phyloP scores from a whole-genome alignment of 2,888 invertebrate species.

The Marronus borbonicus region DNA sequence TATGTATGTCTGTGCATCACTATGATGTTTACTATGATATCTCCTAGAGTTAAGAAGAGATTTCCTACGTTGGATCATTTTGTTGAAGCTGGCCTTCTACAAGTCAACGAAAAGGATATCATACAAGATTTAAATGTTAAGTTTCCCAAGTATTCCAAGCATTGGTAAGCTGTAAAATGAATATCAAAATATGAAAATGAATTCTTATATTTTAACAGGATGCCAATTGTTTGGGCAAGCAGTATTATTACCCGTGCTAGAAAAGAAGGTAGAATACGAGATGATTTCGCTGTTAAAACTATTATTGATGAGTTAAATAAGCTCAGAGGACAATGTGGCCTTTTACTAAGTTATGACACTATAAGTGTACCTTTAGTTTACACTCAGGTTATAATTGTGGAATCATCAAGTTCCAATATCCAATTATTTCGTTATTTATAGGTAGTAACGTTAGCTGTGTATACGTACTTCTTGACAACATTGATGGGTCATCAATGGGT shows the following conservation, averaged over 20 bases:
- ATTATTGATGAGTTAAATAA: conserved; percentile 90
- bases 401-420: too few relatives aligned
- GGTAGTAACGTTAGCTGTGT: conserved; percentile 92
- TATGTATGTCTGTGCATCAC: conserved; percentile 91
- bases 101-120: conserved; percentile 86
- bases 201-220: conserved; percentile 67
- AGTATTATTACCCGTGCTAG: conserved; percentile 91
- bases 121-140: conserved; percentile 85
- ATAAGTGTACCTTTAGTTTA: conserved; percentile 88
- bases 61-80: conserved; percentile 89
- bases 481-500: conserved; percentile 93
- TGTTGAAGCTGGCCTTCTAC: conserved; percentile 87
- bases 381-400: conserved; percentile 76
- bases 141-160: conserved; percentile 89
- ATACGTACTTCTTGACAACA: conserved; percentile 91
- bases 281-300: conserved; percentile 94
- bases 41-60: conserved; percentile 90
- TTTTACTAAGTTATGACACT: conserved; percentile 84
- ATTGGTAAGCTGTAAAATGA: conserved; percentile 76
- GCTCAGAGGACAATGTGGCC: conserved; percentile 85
- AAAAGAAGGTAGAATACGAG: conserved; percentile 91
- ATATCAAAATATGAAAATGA: conserved; percentile 28
- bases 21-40: conserved; percentile 89
- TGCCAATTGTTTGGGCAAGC: conserved; percentile 93
- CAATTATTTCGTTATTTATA: conserved; percentile 53